These are phyloP conservation scores for Ophioderma brevispina DNA, from an alignment of 35 echinoderm and acorn worm species.

Conservation along the genomic window DNA sequence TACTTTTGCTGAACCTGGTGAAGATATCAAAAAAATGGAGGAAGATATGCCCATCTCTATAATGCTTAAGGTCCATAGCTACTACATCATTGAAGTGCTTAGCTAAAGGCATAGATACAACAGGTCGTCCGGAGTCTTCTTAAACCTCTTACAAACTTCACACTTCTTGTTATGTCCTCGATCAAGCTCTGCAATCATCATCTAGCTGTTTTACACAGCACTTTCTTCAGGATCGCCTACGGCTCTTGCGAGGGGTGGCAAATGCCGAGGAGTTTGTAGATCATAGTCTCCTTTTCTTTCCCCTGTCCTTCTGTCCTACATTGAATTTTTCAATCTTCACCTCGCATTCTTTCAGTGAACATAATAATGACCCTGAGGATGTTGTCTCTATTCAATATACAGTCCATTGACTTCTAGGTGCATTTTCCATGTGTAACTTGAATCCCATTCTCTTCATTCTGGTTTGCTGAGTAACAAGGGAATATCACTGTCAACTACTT, in stretches of 20 bases:
- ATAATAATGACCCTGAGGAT: conserved; percentile 20
- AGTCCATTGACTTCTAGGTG: conserved; percentile 22
- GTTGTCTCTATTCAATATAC: conserved; percentile 13
- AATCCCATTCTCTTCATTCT: conserved; percentile 44
- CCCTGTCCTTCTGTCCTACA: background rate
- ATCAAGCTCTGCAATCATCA: background rate
- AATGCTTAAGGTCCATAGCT: conserved; percentile 36
- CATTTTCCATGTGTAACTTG: conserved; percentile 43
- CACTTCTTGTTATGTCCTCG: conserved; percentile 50
- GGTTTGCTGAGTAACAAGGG: conserved; percentile 46
- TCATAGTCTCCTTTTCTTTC: conserved; percentile 35
- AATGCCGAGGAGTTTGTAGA: conserved; percentile 37
- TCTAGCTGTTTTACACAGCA: conserved; percentile 32
- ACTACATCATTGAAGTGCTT: conserved; percentile 53
- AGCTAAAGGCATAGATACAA: conserved; percentile 37
- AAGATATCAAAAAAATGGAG: conserved; percentile 41
- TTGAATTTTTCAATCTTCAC: conserved; percentile 24
- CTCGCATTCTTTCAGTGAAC: conserved; percentile 32
- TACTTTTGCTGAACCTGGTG: conserved; percentile 54
- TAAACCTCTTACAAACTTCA: conserved; percentile 56
- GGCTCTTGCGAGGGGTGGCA: conserved; percentile 17
- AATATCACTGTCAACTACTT: conserved; percentile 59
- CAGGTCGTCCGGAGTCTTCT: conserved; percentile 59
- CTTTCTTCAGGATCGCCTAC: conserved; percentile 21
- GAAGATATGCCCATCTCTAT: conserved; percentile 36